phyloP scores from a whole-genome alignment of 2,888 invertebrate species.

The Pandemis cinnamomeana region DNA sequence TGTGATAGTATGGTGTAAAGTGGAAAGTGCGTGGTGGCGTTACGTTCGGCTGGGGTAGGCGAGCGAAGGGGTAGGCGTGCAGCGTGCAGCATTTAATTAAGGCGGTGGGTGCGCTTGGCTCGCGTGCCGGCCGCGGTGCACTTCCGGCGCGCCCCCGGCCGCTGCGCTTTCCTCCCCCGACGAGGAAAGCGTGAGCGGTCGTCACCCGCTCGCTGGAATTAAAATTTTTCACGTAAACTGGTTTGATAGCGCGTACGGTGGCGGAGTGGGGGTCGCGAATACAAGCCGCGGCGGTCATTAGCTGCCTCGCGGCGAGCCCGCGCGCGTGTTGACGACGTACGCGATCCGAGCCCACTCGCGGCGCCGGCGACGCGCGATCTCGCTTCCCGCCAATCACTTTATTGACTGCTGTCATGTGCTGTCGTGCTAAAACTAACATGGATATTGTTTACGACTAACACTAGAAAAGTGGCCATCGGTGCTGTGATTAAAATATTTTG shows the following conservation, averaged over 20 bases:
- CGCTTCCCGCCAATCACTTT: conserved; percentile 54
- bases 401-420: conserved; percentile 57
- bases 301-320: conserved; percentile 79
- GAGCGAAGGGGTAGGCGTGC: conserved; percentile 68
- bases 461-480: conserved; percentile 40
- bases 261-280: conserved; percentile 82
- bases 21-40: conserved; percentile 44
- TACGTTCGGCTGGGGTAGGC: conserved; percentile 48
- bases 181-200: conserved; percentile 81
- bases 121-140: conserved; percentile 79
- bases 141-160: conserved; percentile 78
- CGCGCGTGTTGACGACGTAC: conserved; percentile 62
- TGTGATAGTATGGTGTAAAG: conserved; percentile 53
- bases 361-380: conserved; percentile 46
- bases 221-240: conserved; percentile 84
- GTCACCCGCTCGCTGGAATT: conserved; percentile 79
- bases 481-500: conserved; percentile 30
- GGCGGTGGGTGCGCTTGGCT: conserved; percentile 79
- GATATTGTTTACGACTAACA: conserved; percentile 41
- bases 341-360: conserved; percentile 52
- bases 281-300: conserved; percentile 81
- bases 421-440: conserved; percentile 52
- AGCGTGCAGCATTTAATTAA: conserved; percentile 81
- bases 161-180: conserved; percentile 79
- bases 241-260: conserved; percentile 81